phyloP scores from a whole-genome alignment of 2,113 vertebrate species.

The Petroica traversi region DNA sequence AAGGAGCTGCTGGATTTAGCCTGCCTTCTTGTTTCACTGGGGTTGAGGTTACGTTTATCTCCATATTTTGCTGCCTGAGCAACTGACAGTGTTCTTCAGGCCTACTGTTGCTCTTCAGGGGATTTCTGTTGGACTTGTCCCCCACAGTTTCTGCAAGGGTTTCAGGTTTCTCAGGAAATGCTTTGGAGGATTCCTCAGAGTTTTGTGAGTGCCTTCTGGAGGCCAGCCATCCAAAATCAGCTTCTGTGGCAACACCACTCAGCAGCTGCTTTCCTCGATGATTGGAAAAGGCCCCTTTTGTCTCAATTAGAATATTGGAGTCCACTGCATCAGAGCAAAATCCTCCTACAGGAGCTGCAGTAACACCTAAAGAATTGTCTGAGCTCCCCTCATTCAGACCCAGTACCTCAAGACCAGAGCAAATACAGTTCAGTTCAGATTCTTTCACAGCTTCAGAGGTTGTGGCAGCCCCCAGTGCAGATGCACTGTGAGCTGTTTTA shows the following conservation, averaged over 20 bases:
- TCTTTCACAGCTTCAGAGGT: neutral
- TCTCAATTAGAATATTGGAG: neutral
- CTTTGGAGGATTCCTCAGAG: neutral
- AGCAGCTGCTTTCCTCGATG: neutral
- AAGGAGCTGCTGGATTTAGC: neutral
- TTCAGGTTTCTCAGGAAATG: neutral
- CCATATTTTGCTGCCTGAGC: neutral
- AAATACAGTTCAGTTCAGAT: neutral
- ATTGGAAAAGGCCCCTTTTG: neutral
- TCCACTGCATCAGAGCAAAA: slow-evolving; percentile 15
- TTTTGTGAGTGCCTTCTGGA: neutral
- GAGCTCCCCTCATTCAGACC: slow-evolving; percentile 58
- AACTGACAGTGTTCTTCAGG: neutral
- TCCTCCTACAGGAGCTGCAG: slow-evolving; percentile 47
- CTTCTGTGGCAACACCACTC: neutral
- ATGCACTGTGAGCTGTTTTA: neutral
- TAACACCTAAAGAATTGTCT: neutral
- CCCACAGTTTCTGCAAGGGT: neutral
- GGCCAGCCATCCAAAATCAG: neutral
- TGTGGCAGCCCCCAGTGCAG: neutral
- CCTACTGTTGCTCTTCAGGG: neutral
- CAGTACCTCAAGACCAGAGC: slow-evolving; percentile 63
- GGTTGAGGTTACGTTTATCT: slow-evolving; percentile 82
- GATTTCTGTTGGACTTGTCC: neutral
- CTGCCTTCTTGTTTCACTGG: slow-evolving; percentile 63